These are phyloP conservation scores for Dynastes tityus DNA, from an alignment of 2,888 invertebrate genomes.

Conservation along the genomic window DNA sequence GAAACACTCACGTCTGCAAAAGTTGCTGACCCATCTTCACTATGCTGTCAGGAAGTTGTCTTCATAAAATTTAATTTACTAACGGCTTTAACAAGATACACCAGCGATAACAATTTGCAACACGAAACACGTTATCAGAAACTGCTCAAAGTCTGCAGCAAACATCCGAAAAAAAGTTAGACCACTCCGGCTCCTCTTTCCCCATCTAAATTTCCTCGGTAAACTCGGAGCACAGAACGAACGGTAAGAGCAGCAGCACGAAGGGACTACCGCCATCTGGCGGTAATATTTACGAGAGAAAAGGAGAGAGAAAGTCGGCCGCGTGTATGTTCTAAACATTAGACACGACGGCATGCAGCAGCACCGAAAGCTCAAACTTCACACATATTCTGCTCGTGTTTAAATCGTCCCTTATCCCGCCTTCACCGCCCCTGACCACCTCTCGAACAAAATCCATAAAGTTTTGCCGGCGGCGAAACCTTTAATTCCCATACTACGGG, in stretches of 20 bases:
- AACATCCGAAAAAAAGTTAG: slow-evolving; percentile 1
- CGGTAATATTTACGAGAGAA: slow-evolving; percentile 17
- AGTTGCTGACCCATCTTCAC: not conserved
- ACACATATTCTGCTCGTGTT: slow-evolving; percentile 3
- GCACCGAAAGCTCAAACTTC: slow-evolving; percentile 13
- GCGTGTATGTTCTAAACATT: slow-evolving; percentile 15
- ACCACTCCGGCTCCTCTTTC: not conserved
- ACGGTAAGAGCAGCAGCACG: not conserved
- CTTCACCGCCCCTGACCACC: not conserved
- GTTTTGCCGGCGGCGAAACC: slow-evolving; percentile 26
- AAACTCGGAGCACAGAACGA: not conserved
- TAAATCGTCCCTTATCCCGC: not conserved
- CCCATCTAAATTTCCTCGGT: not conserved
- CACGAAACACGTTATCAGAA: not conserved
- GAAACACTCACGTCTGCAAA: too few species aligned
- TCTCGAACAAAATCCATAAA: slow-evolving; percentile 38
- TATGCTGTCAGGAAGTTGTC: not conserved
- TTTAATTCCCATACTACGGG: slow-evolving; percentile 20
- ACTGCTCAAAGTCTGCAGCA: not conserved
- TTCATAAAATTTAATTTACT: slow-evolving; percentile 15
- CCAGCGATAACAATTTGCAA: not conserved
- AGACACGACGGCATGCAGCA: slow-evolving; percentile 1
- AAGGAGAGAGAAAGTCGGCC: not conserved
- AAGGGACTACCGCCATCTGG: not conserved
- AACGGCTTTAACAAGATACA: not conserved